Evolutionary conservation across 2,797 vertebrate genomes (phyloP), one percentile per base, ranked within the genome.

Genomic region (Alosa sapidissima): DNA sequence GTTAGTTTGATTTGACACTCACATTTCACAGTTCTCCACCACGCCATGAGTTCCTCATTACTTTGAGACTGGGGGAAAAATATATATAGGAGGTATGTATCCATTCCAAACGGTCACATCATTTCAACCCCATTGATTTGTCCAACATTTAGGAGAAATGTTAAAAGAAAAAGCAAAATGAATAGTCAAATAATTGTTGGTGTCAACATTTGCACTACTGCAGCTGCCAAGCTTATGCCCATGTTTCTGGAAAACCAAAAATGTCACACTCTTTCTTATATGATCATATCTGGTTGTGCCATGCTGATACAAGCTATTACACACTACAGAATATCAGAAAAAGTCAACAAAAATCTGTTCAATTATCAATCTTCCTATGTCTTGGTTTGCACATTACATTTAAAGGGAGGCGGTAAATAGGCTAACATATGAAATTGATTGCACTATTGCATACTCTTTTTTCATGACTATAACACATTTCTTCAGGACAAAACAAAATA

Each of bases 11-110:
- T 81, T 68, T 81, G 81, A 19, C 28, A 85, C 90, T 89, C 52
- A 92, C 90, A 6, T 68, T 5, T 78, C 0, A 65, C 82, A 14
- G 3, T 68, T 11, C 84, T 1, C 52, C 54, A 90, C 87, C 21
- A 88, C 0, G 47, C 49, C 45, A 83, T 8, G 24, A 89, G 47
- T 19, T 78, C 72, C 7, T 78, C 72, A n/a, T 45, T 47, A 45
- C 72, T 78, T 41, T 78, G 8, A 11, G 36, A 78, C 28, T 0
- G 41, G 41, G 45, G 14, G 45, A 21, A 10, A 2, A 60, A 78
- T 47, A 78, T 4, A 45, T 7, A 45, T 6, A 68, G 10, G 33
- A 72, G 14, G 3, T 36, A 11, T 33, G 65, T 5, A 36, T 19
- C 28, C 28, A 28, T 28, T 28, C 5, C 9, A 36, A 72, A 72